Evolutionary conservation across 2,888 invertebrate species (phyloP), one percentile per base, ranked within the genome.

Genomic region (Timema podura): DNA sequence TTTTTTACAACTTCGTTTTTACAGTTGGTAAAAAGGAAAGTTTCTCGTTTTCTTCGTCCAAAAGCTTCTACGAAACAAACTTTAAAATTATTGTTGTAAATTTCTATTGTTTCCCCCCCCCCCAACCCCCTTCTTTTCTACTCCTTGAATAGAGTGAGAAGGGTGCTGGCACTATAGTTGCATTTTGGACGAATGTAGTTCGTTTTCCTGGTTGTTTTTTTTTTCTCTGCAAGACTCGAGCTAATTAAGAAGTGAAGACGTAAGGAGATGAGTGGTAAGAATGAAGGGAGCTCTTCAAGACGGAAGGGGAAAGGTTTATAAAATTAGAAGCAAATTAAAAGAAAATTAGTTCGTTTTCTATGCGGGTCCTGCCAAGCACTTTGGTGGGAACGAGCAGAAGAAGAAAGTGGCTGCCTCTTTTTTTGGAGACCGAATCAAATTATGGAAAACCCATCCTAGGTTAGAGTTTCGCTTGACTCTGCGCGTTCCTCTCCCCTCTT

Each of bases 321-420:
- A 70, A 70, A 70, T 70, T 70, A 70, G 70, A 48, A 64, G 67
- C 68, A 70, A 70, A 70, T 70, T 70, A 70, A 68, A 70, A 70
- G 70, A 70, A 70, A 70, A 70, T 70, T 70, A 70, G 70, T 70
- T 70, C 70, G 68, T 70, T 68, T 51, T 67, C 67, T 67, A 61
- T 61, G 30, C 61, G 45, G 61, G 61, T 61, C 61, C 45, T 45
- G 61, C 44, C 61, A 61, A 45, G 10, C 61, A 8, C 11, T n/a
- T 44, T 16, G 61, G 44, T 10, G 1, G 61, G 61, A 13, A 13
- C 11, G 61, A 45, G 44, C 30, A 30, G 3, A 30, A 45, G 15
- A 45, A 45, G 61, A 46, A 16, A 57, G 47, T 64, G 65, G 49
- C 65, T 64, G 47, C 57, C 69, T 65, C 57, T 59, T 65, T 45